Evolutionary conservation across 2,888 invertebrate species (phyloP), one percentile per base, ranked within the genome.

Genomic region (Aromia moschata): DNA sequence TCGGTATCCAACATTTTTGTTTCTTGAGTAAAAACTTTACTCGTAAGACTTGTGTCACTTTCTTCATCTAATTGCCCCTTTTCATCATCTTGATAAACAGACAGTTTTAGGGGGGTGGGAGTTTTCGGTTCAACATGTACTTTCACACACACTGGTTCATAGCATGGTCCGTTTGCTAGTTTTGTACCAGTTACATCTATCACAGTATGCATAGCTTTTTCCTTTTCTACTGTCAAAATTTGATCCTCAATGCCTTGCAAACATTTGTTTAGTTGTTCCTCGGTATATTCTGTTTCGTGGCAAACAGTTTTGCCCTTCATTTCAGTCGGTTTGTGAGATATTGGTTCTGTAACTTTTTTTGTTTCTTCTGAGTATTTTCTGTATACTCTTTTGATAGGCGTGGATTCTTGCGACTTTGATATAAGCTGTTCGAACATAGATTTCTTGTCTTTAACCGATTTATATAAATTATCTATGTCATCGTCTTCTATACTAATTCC

Each of bases 391-490:
- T 73, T 79, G 9, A 64, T 65, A 0, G 79, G 77, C 2, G 78
- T 76, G 14, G 72, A 68, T 65, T 79, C 79, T 47, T 74, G 73
- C 10, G 79, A 77, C 68, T 73, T 77, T 2, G 76, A 76, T 33
- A 80, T 80, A 9, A 80, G 60, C 56, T 80, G 75, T 70, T 80
- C 80, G 60, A 79, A 79, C 71, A 80, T 72, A 40, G 68, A 72
- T 60, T 76, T 74, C 36, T 79, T 77, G 56, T 78, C 78, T 68
- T 74, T 76, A 1, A 80, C 78, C 1, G 79, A 77, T 60, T 74
- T 77, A 18, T 64, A 70, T 45, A 68, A 66, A 56, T 74, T 70
- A 15, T 62, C 65, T 44, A 67, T 64, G 18, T 64, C 63, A 25
- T 69, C 65, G 40, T 69, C 67, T 41, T 58, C 57, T 9, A 40